These are phyloP conservation scores for Labeo catla DNA, from an alignment of 2,113 vertebrate genomes.

Conservation along the genomic window DNA sequence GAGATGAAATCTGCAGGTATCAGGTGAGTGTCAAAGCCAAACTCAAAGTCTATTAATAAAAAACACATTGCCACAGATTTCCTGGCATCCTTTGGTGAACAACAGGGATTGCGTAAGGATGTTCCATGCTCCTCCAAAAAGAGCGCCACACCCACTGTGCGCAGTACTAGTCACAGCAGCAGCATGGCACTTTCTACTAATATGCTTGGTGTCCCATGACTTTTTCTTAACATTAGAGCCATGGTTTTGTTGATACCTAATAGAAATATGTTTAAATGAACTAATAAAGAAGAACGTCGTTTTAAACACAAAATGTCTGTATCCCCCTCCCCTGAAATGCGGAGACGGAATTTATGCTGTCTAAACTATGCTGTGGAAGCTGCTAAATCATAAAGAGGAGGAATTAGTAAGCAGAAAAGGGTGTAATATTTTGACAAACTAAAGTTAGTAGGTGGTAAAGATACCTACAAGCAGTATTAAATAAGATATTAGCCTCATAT, in stretches of 20 bases:
- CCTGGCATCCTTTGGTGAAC: neutral
- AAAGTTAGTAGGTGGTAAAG: too few relatives aligned
- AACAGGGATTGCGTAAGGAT: neutral
- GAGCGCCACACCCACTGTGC: slow-evolving; percentile 68
- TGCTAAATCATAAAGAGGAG: too few relatives aligned
- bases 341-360: too few relatives aligned
- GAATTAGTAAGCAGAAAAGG: too few relatives aligned
- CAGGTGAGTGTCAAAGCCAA: slow-evolving; percentile 77
- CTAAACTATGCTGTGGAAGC: too few relatives aligned
- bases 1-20: slow-evolving; percentile 75
- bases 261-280: neutral
- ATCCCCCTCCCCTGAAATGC: too few relatives aligned
- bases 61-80: neutral
- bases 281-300: neutral
- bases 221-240: too few relatives aligned
- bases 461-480: too few relatives aligned
- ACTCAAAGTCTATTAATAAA: neutral
- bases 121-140: slow-evolving; percentile 11
- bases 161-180: neutral
- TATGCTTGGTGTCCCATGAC: neutral
- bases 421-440: too few relatives aligned
- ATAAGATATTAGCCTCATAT: too few relatives aligned
- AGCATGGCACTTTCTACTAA: neutral
- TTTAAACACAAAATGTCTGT: neutral
- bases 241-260: neutral